A percentile compares a stretch with the other conserved stretches of the same genome.
These are phyloP conservation scores for Rhabdomys dilectus DNA, from an alignment of 2,113 vertebrate species.

Conservation along the genomic window DNA sequence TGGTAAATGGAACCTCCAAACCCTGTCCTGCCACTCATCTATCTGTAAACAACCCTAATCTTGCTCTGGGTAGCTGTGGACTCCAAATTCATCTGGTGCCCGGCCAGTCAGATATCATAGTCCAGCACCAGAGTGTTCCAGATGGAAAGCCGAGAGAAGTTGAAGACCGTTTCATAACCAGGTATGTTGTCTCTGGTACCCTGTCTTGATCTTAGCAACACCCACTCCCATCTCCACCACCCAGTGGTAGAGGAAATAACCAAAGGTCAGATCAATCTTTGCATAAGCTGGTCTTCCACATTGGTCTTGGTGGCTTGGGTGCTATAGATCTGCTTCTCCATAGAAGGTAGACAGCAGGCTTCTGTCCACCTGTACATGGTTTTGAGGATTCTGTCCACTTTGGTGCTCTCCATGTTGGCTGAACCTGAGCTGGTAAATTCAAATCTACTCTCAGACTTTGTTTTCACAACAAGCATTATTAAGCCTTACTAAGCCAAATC, in stretches of 20 bases:
- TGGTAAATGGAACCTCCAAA: conserved; percentile 95
- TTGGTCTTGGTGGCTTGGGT: conserved; percentile 91
- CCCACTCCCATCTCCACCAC: not conserved
- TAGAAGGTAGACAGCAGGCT: conserved; percentile 92
- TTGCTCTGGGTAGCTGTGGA: conserved; percentile 81
- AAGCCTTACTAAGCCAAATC: conserved; percentile 94
- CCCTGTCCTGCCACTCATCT: conserved; percentile 84
- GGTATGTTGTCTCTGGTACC: conserved; percentile 91
- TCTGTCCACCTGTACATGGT: conserved; percentile 93
- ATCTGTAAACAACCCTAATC: not conserved
- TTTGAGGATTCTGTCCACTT: conserved; percentile 92
- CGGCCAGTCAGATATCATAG: conserved; percentile 92
- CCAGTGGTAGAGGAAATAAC: conserved; percentile 93
- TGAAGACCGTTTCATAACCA: conserved; percentile 91
- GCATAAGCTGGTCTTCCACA: conserved; percentile 90
- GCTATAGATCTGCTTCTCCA: conserved; percentile 92
- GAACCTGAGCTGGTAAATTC: conserved; percentile 93
- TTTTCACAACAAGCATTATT: conserved; percentile 94
- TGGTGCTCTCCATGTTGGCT: conserved; percentile 88
- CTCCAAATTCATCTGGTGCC: conserved; percentile 94
- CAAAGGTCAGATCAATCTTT: conserved; percentile 89
- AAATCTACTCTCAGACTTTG: conserved; percentile 93
- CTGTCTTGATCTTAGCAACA: conserved; percentile 90
- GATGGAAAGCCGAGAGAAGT: conserved; percentile 91
- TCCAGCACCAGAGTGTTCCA: conserved; percentile 89